Evolutionary conservation across 2,888 invertebrate species (phyloP).

Genomic region (Harpagoxenus sublaevis): DNA sequence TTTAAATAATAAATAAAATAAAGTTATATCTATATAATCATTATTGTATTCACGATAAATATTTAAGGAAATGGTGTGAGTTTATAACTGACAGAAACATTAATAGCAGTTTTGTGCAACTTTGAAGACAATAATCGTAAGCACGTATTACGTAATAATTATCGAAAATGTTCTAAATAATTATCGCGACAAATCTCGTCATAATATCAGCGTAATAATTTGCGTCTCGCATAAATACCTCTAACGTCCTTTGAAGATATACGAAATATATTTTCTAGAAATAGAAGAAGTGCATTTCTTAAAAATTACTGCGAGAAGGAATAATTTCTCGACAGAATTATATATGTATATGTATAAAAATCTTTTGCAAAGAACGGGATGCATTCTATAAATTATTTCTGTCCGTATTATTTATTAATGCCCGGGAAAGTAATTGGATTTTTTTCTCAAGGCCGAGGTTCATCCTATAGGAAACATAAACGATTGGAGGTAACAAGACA

Average conservation of each 20-base stretch:
- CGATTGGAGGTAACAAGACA: constrained; percentile 1
- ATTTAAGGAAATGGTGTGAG: not conserved
- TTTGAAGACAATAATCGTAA: not conserved
- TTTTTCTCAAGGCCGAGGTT: not conserved
- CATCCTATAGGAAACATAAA: not conserved
- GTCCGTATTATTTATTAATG: not conserved
- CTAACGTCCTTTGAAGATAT: not conserved
- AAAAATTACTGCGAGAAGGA: not conserved
- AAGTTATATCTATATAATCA: not conserved
- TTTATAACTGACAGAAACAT: not conserved
- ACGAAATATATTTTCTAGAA: not conserved
- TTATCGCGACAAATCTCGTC: not conserved
- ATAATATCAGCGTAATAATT: not conserved
- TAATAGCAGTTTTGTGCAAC: not conserved
- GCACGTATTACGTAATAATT: not conserved
- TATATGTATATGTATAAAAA: not conserved
- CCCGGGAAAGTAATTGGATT: not conserved
- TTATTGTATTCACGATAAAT: not conserved
- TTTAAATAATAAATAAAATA: not conserved
- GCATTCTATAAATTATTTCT: not conserved
- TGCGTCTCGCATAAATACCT: not conserved
- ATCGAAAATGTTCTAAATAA: constrained; percentile 3
- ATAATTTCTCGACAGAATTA: not conserved
- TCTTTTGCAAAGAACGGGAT: not conserved
- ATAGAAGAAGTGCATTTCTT: not conserved